A percentile compares a stretch with the other conserved stretches of the same genome.
Conservation (phyloP, 2,888 invertebrate species). For the Synergus gifuensis region DNA sequence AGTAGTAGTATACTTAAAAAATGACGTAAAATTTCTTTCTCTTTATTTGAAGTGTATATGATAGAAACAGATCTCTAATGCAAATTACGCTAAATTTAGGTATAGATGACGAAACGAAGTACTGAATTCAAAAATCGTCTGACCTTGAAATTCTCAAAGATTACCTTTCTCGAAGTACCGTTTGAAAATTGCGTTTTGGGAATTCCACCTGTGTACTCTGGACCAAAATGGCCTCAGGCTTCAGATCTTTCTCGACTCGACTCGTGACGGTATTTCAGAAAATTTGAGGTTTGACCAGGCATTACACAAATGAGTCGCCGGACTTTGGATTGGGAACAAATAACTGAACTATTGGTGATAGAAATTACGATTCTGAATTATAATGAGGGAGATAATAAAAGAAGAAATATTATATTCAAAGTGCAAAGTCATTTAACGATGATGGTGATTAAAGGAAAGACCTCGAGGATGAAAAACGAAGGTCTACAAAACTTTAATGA, state of each 20-base stretch:
- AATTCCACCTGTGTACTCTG: slow-evolving; percentile 4
- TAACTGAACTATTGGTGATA: slow-evolving; percentile 18
- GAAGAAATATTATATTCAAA: neutral
- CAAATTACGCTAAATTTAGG: neutral
- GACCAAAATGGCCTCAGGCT: slow-evolving; percentile 17
- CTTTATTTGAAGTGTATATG: slow-evolving; percentile 7
- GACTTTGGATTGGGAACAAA: slow-evolving; percentile 31
- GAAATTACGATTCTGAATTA: slow-evolving; percentile 25
- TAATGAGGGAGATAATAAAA: neutral
- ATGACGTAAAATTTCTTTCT: neutral
- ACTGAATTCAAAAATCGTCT: neutral
- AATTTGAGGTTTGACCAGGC: slow-evolving; percentile 22
- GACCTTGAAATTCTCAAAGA: slow-evolving; percentile 10
- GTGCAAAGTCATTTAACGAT: slow-evolving; percentile 23
- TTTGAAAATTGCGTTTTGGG: neutral
- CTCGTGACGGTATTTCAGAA: slow-evolving; percentile 5
- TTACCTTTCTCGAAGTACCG: neutral
- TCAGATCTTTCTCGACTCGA: neutral
- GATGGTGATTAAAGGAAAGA: neutral
- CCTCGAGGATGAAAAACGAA: neutral
- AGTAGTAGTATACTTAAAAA: too few relatives aligned
- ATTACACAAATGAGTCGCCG: slow-evolving; percentile 9
- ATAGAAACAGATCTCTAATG: slow-evolving; percentile 31
- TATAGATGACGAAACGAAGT: neutral
- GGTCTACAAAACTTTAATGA: slow-evolving; percentile 9